phyloP scores from a whole-genome alignment of 2,888 invertebrate species.

The Omphaloscelis lunosa region DNA sequence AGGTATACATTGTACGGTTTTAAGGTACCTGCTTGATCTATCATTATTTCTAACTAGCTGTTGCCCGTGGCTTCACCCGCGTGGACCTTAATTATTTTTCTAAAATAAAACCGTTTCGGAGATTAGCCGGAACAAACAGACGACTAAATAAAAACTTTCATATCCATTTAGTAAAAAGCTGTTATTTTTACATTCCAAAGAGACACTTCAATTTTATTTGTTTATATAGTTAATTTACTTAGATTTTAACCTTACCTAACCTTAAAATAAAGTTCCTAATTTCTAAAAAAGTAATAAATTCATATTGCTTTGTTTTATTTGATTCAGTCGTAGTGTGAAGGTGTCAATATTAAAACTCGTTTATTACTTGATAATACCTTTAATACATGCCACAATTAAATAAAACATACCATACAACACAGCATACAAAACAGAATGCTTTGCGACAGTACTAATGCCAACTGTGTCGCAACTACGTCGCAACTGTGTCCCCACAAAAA shows the following conservation, averaged over 20 bases:
- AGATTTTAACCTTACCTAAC: no score
- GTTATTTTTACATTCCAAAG: no score
- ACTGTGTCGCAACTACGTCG: neutral
- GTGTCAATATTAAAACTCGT: slow-evolving; percentile 22
- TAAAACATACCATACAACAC: slow-evolving; percentile 14
- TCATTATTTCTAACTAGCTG: no score
- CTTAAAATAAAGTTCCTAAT: slow-evolving; percentile 38
- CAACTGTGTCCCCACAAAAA: slow-evolving; percentile 10
- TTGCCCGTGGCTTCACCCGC: no score
- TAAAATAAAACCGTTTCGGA: no score
- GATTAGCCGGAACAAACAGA: no score
- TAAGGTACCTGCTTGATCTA: neutral
- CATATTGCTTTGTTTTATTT: slow-evolving; percentile 18
- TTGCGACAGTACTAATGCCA: slow-evolving; percentile 3
- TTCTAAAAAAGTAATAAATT: neutral
- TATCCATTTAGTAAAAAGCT: no score
- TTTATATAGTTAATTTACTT: no score
- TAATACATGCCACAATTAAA: slow-evolving; percentile 32
- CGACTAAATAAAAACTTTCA: no score
- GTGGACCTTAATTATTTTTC: no score
- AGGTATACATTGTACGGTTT: no score
- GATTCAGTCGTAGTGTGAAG: neutral
- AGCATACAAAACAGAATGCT: slow-evolving; percentile 21
- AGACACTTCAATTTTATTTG: no score
- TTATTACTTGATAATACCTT: slow-evolving; percentile 28